Evolutionary conservation across 2,888 invertebrate genomes (phyloP).

Genomic region (Pemphredon lugubris): DNA sequence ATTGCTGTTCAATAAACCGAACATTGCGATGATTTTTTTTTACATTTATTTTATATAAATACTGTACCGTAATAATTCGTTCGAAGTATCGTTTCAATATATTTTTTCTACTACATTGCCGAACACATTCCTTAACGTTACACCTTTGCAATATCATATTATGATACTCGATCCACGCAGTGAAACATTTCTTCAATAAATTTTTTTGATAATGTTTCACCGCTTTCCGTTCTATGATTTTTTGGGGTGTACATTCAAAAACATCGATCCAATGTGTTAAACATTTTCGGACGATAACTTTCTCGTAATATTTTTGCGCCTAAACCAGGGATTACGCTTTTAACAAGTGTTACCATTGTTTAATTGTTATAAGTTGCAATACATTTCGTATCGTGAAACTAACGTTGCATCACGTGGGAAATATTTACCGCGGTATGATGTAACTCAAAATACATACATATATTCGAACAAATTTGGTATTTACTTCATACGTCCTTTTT

Average conservation of each 20-base stretch:
- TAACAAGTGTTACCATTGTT: not conserved
- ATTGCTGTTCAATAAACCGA: not conserved
- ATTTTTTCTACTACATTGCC: conserved; percentile 23
- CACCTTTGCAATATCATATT: conserved; percentile 38
- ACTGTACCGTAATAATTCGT: conserved; percentile 52
- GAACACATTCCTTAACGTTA: conserved; percentile 9
- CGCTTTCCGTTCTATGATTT: conserved; percentile 21
- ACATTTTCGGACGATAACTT: conserved; percentile 17
- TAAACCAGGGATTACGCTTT: conserved; percentile 21
- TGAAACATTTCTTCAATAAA: conserved; percentile 39
- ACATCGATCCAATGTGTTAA: conserved; percentile 23
- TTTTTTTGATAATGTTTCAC: conserved; percentile 28
- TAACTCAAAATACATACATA: not conserved
- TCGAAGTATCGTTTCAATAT: conserved; percentile 46
- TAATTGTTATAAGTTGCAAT: no score
- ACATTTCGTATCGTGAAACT: no score
- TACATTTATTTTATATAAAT: not conserved
- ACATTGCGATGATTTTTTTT: not conserved
- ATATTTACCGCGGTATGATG: no score
- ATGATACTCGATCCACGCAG: conserved; percentile 50
- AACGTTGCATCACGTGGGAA: not conserved
- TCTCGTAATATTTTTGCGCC: conserved; percentile 22
- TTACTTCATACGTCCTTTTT: conserved; percentile 17
- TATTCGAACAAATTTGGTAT: not conserved
- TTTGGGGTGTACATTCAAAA: conserved; percentile 6